Conservation (phyloP, 2,797 vertebrate species). For the Hypotaenidia philippensis region DNA sequence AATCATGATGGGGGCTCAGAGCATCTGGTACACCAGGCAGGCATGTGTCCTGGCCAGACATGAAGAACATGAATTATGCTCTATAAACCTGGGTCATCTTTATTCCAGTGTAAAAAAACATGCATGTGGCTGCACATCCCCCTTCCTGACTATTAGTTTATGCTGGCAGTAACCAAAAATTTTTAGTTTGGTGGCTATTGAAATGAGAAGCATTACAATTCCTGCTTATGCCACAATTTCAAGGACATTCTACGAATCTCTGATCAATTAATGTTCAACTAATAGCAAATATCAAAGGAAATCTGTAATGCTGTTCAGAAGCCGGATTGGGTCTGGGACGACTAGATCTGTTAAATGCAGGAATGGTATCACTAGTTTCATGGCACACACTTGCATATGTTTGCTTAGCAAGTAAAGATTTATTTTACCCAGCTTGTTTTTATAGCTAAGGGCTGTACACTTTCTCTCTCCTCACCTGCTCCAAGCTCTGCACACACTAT, state of each 20-base stretch:
- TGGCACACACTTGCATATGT: not conserved
- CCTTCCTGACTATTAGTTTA: not conserved
- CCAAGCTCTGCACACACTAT: not conserved
- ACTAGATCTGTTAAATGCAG: not conserved
- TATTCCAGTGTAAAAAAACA: not conserved
- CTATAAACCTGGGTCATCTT: not conserved
- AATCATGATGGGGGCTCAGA: not conserved
- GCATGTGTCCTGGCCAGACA: not conserved
- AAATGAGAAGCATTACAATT: not conserved
- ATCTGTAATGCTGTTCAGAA: not conserved
- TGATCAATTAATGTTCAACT: conserved; percentile 6
- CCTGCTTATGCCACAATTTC: not conserved
- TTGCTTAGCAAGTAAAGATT: conserved; percentile 10
- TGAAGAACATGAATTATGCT: not conserved
- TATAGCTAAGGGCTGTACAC: not conserved
- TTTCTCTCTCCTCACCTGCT: not conserved
- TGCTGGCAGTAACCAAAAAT: not conserved
- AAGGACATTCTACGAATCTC: not conserved
- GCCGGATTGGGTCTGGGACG: not conserved
- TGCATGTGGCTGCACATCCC: not conserved
- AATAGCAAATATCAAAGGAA: conserved; percentile 25
- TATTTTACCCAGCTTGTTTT: conserved; percentile 4
- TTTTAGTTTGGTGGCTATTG: not conserved
- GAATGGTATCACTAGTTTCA: not conserved
- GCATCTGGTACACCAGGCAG: not conserved